Base-by-base conservation (phyloP, 1,140 invertebrate species). In the Telenomus remus region DNA sequence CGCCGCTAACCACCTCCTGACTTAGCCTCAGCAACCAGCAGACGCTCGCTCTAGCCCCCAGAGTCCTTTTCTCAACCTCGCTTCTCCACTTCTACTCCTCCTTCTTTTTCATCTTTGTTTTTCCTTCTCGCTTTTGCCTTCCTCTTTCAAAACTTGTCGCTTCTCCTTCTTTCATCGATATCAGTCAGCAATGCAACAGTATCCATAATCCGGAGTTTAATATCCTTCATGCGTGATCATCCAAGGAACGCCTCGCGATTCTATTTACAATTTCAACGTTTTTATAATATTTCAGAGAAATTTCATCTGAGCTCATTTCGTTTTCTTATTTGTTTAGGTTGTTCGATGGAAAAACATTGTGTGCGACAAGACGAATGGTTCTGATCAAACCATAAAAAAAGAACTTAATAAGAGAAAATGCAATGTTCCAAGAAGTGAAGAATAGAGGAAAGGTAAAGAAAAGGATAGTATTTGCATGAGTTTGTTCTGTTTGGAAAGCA, bases 1-100 rank as follows among this genome's bases (percentile, higher is more conserved):
- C 83, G 84, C 79, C 74, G 80, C 84, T 86, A 87, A 86, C 85
- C 83, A 85, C 82, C 80, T 84, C 84, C 85, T 85, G 86, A 85
- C 84, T 86, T 86, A 84, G 83, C 81, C 80, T 55, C 63, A 44
- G 16, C 39, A 53, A 57, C 54, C 46, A 61, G 55, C 56, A 71
- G 60, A 49, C 56, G 54, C 19, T 9, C 54, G 48, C 55, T 57
- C 48, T 43, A 60, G 46, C 61, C 50, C 51, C 56, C 55, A 76
- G 54, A 66, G 48, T 68, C 37, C 66, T 78, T 59, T 59, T 54
- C 60, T 48, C 7, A 33, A 47, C 9, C 53, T 42, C 33, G 48
- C 56, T 56, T 69, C 69, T 48, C 48, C 43, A 27, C 53, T 61
- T 59, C 68, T 27, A n/a, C 44, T 27, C 53, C 12, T 27, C 63